phyloP scores from a whole-genome alignment of 30 jellyfish, hydroid and myxozoan genomes.

The Turritopsis dohrnii region DNA sequence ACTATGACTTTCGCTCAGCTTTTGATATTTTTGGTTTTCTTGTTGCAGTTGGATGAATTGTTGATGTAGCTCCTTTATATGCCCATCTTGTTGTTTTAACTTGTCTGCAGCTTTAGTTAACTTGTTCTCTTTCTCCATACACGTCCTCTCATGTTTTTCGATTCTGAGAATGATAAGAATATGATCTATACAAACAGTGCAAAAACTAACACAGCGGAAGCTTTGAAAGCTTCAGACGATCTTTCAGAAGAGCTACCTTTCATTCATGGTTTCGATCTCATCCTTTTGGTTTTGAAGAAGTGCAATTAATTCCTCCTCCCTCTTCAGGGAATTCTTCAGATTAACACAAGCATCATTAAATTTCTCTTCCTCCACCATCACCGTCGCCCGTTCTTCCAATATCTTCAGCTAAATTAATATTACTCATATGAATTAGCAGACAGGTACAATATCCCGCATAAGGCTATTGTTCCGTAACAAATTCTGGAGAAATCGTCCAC shows the following conservation, averaged over 20 bases:
- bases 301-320: constrained; percentile 54
- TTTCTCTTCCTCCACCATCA: constrained; percentile 33
- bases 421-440: too few relatives aligned
- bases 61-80: not conserved
- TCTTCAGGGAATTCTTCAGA: constrained; percentile 44
- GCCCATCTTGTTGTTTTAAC: constrained; percentile 11
- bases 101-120: not conserved
- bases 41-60: not conserved
- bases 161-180: not conserved
- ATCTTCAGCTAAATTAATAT: constrained; percentile 16
- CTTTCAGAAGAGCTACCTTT: constrained; percentile 31
- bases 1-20: not conserved
- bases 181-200: too few relatives aligned
- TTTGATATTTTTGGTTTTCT: not conserved
- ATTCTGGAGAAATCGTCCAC: too few relatives aligned
- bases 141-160: not conserved
- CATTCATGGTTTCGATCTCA: constrained; percentile 54
- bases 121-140: not conserved
- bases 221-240: not conserved
- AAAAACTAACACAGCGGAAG: not conserved
- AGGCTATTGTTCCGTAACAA: too few relatives aligned
- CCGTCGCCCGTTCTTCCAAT: constrained; percentile 22
- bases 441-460: too few relatives aligned
- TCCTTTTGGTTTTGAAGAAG: constrained; percentile 48
- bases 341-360: constrained; percentile 46